Conservation (phyloP, 1,140 invertebrate genomes). For the Bombyx mandarina region DNA sequence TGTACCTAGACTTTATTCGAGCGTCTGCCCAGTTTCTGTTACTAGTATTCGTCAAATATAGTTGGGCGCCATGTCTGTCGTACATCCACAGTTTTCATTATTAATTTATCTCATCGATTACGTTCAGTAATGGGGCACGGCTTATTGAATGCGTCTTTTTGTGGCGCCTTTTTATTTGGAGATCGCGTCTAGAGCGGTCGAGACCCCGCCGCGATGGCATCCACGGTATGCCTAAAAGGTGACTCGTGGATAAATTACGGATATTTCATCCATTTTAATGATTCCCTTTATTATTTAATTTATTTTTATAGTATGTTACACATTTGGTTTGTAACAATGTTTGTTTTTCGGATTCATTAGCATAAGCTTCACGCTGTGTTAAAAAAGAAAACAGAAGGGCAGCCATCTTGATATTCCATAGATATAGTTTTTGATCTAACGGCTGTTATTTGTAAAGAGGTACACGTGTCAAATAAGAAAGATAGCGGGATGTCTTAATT, state of each 20-base stretch:
- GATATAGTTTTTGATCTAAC: conserved; percentile 25
- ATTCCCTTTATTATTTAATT: conserved; percentile 69
- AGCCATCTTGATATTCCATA: conserved; percentile 51
- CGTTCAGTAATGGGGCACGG: conserved; percentile 59
- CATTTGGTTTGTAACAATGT: conserved; percentile 66
- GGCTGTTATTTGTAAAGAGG: conserved; percentile 31
- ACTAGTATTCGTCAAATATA: too few species aligned
- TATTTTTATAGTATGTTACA: conserved; percentile 68
- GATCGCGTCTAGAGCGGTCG: conserved; percentile 58
- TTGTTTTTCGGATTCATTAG: conserved; percentile 65
- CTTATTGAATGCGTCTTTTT: conserved; percentile 66
- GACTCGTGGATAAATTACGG: conserved; percentile 67
- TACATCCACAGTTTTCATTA: conserved; percentile 35
- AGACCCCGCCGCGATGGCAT: conserved; percentile 57
- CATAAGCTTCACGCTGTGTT: conserved; percentile 54
- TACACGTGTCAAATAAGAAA: conserved; percentile 48
- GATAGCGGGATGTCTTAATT: conserved; percentile 68
- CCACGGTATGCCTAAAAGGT: conserved; percentile 65
- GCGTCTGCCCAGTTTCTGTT: too few species aligned
- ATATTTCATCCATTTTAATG: conserved; percentile 66
- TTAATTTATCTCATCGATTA: conserved; percentile 55
- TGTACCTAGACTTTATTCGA: too few species aligned
- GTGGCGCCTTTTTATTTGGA: conserved; percentile 62
- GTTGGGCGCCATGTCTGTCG: background rate
- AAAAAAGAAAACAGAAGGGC: conserved; percentile 23